Base-by-base conservation (phyloP, 1,140 invertebrate genomes). In the Globodera rostochiensis region DNA sequence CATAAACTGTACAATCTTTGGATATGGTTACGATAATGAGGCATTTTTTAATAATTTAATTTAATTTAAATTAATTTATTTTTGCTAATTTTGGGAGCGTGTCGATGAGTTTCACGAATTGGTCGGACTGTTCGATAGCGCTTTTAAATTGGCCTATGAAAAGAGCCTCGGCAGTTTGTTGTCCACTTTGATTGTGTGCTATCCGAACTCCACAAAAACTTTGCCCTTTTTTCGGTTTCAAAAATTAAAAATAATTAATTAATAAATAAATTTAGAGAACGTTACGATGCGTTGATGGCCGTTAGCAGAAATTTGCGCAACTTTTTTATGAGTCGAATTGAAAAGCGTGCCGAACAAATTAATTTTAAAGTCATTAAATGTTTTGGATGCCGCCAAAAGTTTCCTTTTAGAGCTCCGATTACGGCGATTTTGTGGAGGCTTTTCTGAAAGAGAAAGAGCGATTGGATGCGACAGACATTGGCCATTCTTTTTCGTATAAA, bases 1-100 rank as follows among this genome's bases (percentile, higher is more conserved):
- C 47, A 84, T 84, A 36, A 86, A 82, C 53, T 73, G 66, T 36
- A 60, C 85, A 3, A 19, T 84, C 15, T 86, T 84, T 73, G 84
- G 84, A 6, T 83, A 83, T 46, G 64, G 84, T 13, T 84, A 85
- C 74, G 84, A 77, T 49, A 50, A 69, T 4, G 83, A 84, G 49
- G 21, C 13, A 49, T 15, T 36, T 36, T 36, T 36, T 36, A 36
- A 36, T 36, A 36, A 36, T 36, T 36, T 36, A 36, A 36, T 36
- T 36, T 36, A 36, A 36, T 36, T 36, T 36, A 36, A 36, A n/a
- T 36, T 71, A n/a, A 49, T 74, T 45, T 60, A 0, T 60, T 49
- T 11, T 76, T 78, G 45, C 49, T n/a, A 4, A 21, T 77, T 67
- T 36, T 50, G 79, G 80, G 73, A 70, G 36, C 74, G 36, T 9